A percentile compares a stretch with the other conserved stretches of the same genome.
These are phyloP conservation scores for Watsonalla cultraria DNA, from an alignment of 2,888 invertebrate species.

Conservation along the genomic window DNA sequence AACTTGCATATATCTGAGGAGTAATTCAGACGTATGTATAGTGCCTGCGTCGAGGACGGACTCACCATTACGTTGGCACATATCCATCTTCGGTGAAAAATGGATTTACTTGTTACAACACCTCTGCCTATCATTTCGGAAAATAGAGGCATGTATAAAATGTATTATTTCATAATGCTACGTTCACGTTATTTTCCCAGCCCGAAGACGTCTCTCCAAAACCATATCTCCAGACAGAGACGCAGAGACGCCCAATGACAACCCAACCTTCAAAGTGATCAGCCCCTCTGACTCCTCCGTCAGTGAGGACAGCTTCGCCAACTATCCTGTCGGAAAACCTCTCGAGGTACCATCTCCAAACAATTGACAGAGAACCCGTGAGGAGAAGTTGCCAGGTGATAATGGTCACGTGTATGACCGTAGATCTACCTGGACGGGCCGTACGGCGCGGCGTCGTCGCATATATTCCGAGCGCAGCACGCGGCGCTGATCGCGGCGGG, in stretches of 20 bases:
- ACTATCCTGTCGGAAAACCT: constrained; percentile 89
- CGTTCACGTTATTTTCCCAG: constrained; percentile 31
- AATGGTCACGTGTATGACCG: constrained; percentile 1
- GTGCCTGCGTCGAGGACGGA: too few species aligned
- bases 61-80: too few species aligned
- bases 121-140: too few species aligned
- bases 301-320: constrained; percentile 49
- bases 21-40: too few species aligned
- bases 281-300: constrained; percentile 20
- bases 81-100: too few species aligned
- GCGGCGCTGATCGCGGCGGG: constrained; percentile 96
- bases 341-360: constrained; percentile 80
- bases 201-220: constrained; percentile 66
- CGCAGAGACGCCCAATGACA: constrained; percentile 61
- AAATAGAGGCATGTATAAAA: too few species aligned
- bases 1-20: too few species aligned
- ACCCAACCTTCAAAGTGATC: constrained; percentile 22
- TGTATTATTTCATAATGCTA: too few species aligned
- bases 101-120: too few species aligned
- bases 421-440: constrained; percentile 97
- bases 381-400: neutral
- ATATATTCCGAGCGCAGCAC: constrained; percentile 96
- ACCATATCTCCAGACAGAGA: constrained; percentile 75
- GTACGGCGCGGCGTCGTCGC: constrained; percentile 96
- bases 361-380: too few species aligned